Conservation (phyloP, 92 coral and sea anemone genomes). For the Diadumene lineata region DNA sequence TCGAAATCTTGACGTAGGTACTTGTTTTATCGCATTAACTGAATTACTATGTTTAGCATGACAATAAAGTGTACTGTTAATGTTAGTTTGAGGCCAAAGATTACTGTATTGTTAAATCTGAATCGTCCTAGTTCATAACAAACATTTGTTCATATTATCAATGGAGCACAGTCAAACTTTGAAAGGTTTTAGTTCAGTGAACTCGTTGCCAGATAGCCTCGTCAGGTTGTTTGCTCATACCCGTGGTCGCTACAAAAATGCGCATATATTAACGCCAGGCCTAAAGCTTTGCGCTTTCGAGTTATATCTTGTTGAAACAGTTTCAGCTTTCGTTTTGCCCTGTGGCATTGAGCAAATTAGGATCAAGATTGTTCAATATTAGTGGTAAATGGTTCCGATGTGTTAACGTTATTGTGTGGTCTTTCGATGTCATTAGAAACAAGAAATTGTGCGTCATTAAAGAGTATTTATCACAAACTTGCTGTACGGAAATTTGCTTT, state of each 20-base stretch:
- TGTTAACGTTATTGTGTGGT: constrained; percentile 79
- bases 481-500: constrained; percentile 90
- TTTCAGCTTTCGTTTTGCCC: constrained; percentile 75
- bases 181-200: constrained; percentile 34
- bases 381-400: constrained; percentile 53
- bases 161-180: constrained; percentile 37
- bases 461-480: constrained; percentile 77
- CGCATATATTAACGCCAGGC: constrained; percentile 75
- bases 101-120: constrained; percentile 82
- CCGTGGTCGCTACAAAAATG: constrained; percentile 54
- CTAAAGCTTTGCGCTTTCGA: constrained; percentile 54
- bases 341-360: constrained; percentile 51
- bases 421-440: constrained; percentile 59
- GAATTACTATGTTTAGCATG: constrained; percentile 99
- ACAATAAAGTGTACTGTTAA: constrained; percentile 81
- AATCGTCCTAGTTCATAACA: constrained; percentile 53
- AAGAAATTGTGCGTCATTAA: constrained; percentile 83
- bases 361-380: constrained; percentile 33
- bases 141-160: constrained; percentile 42
- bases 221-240: constrained; percentile 63
- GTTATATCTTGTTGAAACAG: constrained; percentile 62
- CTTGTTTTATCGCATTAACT: constrained; percentile 99
- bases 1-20: constrained; percentile 85
- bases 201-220: constrained; percentile 23
- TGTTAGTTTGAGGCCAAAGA: constrained; percentile 94